Evolutionary conservation across 1,140 invertebrate genomes (phyloP), one percentile per base, ranked within the genome.

Genomic region (Calephelis nemesis): DNA sequence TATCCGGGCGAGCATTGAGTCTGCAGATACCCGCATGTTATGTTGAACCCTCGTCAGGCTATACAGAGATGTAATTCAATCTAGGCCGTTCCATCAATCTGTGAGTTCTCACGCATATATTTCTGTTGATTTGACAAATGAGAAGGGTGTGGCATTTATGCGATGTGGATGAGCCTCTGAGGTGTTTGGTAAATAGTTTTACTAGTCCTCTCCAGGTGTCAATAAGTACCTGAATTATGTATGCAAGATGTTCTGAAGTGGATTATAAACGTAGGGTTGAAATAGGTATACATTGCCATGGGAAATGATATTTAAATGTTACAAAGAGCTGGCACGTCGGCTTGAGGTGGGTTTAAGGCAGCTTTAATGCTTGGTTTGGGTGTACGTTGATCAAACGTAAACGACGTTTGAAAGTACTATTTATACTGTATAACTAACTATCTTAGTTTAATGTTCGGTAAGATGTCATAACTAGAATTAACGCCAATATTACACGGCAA

Each of bases 111-210:
- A 86, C 87, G 87, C 85, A 89, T 91, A 91, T 87, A 91, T 91
- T 90, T 88, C 87, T 84, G 87, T 84, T 91, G 88, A 91, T 91
- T 91, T 91, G 87, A 91, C 87, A 91, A 91, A 91, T 91, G 88
- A 91, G 84, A 81, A 89, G 88, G 88, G 88, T 91, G 79, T 82
- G 79, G 71, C 79, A 73, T 73, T 78, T 79, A 74, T 78, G 74
- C 74, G 74, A 73, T 79, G 74, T 71, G 79, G 75, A 88, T 77
- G 77, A 65, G 71, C 49, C 48, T 63, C 15, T 50, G 49, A 69
- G 12, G 50, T 63, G 65, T 54, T 66, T 40, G 65, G 50, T 66
- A 66, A 66, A 66, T 66, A 66, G 65, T 66, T 66, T 66, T 66
- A 52, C 65, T 47, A 60, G 52, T 66, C 65, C 65, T 47, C 54